Percentiles rank a stretch among this genome's conserved stretches.
Conservation (phyloP, 2,888 invertebrate species). For the Dorcus hopei region DNA sequence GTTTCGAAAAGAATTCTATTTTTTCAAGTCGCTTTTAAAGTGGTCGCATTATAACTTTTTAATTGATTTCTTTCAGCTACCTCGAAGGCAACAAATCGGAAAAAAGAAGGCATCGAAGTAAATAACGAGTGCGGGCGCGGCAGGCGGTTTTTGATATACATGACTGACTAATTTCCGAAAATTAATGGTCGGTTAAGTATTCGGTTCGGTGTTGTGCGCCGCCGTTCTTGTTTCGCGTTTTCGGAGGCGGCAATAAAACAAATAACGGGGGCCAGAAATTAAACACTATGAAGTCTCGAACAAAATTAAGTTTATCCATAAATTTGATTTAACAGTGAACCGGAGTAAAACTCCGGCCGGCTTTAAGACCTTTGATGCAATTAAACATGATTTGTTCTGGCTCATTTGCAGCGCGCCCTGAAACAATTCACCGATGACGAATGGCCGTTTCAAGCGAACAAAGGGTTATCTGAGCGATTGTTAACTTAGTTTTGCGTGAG, state of each 20-base stretch:
- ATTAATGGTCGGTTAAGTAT: constrained; percentile 5
- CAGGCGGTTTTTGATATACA: too few relatives aligned
- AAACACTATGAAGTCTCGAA: constrained; percentile 46
- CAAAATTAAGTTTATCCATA: constrained; percentile 52
- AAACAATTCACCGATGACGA: constrained; percentile 45
- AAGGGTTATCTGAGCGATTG: constrained; percentile 46
- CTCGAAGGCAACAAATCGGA: too few relatives aligned
- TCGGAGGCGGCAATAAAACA: constrained; percentile 38
- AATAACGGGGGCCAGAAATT: constrained; percentile 45
- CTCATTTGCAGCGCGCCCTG: constrained; percentile 41
- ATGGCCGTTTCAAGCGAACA: constrained; percentile 44
- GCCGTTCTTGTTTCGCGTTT: neutral
- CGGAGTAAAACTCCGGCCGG: constrained; percentile 33
- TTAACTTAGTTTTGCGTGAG: constrained; percentile 33
- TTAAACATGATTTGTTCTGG: constrained; percentile 53
- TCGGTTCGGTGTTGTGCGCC: neutral
- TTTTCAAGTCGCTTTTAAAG: too few relatives aligned
- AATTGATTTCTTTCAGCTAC: too few relatives aligned
- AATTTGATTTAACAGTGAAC: constrained; percentile 51
- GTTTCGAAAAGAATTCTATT: too few relatives aligned
- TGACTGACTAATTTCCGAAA: neutral
- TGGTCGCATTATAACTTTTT: too few relatives aligned
- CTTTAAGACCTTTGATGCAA: constrained; percentile 49
- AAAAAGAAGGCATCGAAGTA: too few relatives aligned
- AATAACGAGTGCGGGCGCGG: too few relatives aligned